A percentile compares a stretch with the other conserved stretches of the same genome.
These are phyloP conservation scores for Pseudochaenichthys georgianus DNA, from an alignment of 2,797 vertebrate genomes.

Conservation along the genomic window DNA sequence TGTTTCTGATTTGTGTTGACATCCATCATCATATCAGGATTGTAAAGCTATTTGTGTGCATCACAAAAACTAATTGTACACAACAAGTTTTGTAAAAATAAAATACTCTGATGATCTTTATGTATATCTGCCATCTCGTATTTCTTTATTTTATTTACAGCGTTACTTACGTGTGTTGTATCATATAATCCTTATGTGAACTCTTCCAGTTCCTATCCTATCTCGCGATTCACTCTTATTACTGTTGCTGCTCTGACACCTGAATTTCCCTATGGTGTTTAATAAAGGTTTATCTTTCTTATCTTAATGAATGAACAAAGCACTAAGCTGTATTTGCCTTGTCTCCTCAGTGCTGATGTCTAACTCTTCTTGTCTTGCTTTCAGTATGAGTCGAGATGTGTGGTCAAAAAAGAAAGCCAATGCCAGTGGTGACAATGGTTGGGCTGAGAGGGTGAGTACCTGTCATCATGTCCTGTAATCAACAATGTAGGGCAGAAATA, in stretches of 20 bases:
- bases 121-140: too few relatives aligned
- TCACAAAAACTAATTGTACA: background rate
- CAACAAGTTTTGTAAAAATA: too few relatives aligned
- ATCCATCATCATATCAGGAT: background rate
- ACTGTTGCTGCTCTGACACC: too few relatives aligned
- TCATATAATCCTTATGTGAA: too few relatives aligned
- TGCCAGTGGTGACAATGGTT: conserved; percentile 90
- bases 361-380: conserved; percentile 29
- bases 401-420: conserved; percentile 92
- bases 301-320: too few relatives aligned
- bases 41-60: background rate
- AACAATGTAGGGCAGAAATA: background rate
- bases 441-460: conserved; percentile 90
- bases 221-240: too few relatives aligned
- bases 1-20: background rate
- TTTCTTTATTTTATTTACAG: too few relatives aligned
- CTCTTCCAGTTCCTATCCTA: too few relatives aligned
- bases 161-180: too few relatives aligned
- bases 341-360: background rate
- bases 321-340: background rate
- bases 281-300: background rate
- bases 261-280: background rate
- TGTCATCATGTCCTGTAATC: background rate
- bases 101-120: too few relatives aligned
- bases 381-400: conserved; percentile 96